Evolutionary conservation across 2,113 vertebrate genomes (phyloP), one percentile per base, ranked within the genome.

Genomic region (Strigops habroptila): DNA sequence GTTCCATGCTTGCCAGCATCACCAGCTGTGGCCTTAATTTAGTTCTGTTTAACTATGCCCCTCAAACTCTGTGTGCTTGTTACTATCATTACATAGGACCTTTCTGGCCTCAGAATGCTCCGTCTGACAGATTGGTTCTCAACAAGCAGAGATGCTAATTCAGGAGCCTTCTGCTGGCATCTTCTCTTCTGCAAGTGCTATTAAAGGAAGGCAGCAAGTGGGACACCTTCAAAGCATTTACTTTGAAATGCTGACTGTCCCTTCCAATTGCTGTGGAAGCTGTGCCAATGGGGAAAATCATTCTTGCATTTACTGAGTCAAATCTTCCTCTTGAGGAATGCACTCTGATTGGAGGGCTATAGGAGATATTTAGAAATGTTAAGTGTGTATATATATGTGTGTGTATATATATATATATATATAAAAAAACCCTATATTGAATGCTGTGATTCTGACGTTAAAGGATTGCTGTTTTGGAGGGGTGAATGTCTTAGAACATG

Each of bases 381-480:
- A 76, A 71, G 41, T 68, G 79, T 70, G 18, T 18, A 1, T 39
- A 1, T 15, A 11, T 43, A n/a, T n/a, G n/a, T n/a, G n/a, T n/a
- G n/a, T n/a, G n/a, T 59, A n/a, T 59, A 59, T 23, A 14, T 51
- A 51, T 51, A n/a, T 25, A 51, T 25, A 51, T 12, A 9, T 6
- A 8, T 7, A 14, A 35, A 46, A 22, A 62, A n/a, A 1, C 14
- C 11, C 4, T 49, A 0, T 17, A 13, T 30, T 1, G 1, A 52
- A 24, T 82, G 18, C 30, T 90, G 28, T 67, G 31, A 44, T 80
- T 90, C 31, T 86, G 80, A 77, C 44, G 24, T 60, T 71, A 44
- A 70, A 79, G 19, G 28, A 41, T 44, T 79, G 37, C 35, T 81
- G 41, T 18, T 71, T 31, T n/a, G 33, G 17, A 11, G n/a, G 10